phyloP scores from a whole-genome alignment of 2,888 invertebrate genomes.

The Cremastinae sp. region DNA sequence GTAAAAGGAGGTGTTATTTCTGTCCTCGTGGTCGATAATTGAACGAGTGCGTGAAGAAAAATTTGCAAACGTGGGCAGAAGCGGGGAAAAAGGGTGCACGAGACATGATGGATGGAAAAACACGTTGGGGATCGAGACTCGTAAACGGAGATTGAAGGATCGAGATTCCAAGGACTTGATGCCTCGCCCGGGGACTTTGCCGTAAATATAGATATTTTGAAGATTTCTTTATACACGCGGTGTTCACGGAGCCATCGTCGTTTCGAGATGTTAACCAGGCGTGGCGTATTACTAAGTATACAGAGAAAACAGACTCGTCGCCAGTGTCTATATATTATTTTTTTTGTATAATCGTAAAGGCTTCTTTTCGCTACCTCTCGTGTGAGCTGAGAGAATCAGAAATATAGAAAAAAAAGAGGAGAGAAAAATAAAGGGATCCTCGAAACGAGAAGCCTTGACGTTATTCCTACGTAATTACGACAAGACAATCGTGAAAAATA shows the following conservation, averaged over 20 bases:
- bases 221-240: not conserved
- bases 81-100: not conserved
- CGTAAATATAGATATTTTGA: constrained; percentile 9
- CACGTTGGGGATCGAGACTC: not conserved
- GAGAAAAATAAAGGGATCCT: not conserved
- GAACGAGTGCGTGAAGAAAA: constrained; percentile 9
- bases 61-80: not conserved
- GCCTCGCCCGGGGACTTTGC: not conserved
- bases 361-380: constrained; percentile 5
- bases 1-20: too few relatives aligned
- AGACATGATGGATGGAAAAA: constrained; percentile 20
- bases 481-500: too few relatives aligned
- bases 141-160: constrained; percentile 16
- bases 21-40: too few relatives aligned
- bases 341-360: not conserved
- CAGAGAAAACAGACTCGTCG: not conserved
- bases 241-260: not conserved
- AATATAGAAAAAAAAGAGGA: not conserved
- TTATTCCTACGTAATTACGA: not conserved
- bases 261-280: constrained; percentile 26
- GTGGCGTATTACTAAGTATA: constrained; percentile 32
- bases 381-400: not conserved
- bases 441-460: not conserved
- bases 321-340: not conserved
- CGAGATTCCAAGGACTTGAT: constrained; percentile 21